Percentiles rank a stretch among this genome's conserved stretches.
Evolutionary conservation across 2,888 invertebrate species (phyloP).

Genomic region (Scaeva pyrastri): DNA sequence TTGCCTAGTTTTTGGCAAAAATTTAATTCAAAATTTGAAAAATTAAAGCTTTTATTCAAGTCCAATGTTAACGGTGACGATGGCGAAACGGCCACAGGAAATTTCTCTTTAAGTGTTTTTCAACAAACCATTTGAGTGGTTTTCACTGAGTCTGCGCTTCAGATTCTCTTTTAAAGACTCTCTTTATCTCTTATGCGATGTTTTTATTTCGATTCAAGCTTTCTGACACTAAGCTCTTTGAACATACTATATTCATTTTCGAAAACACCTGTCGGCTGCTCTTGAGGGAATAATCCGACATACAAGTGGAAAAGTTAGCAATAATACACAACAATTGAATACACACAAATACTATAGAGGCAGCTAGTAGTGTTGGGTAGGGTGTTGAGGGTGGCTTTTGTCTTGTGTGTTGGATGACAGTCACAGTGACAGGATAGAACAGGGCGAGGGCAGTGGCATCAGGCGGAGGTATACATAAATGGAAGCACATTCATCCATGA

Average conservation of each 20-base stretch:
- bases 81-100: neutral
- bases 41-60: slow-evolving; percentile 30
- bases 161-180: slow-evolving; percentile 21
- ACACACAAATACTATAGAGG: neutral
- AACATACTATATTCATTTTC: slow-evolving; percentile 30
- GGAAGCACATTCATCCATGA: slow-evolving; percentile 30
- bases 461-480: slow-evolving; percentile 31
- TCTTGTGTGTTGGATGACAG: neutral
- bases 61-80: neutral
- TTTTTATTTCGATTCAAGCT: slow-evolving; percentile 21
- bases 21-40: slow-evolving; percentile 30
- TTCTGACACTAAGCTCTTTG: slow-evolving; percentile 19
- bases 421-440: neutral
- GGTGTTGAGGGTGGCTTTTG: slow-evolving; percentile 9
- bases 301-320: neutral
- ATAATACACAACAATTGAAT: neutral
- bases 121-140: slow-evolving; percentile 55
- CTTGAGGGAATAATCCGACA: neutral
- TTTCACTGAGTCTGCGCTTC: slow-evolving; percentile 41
- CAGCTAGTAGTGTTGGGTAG: neutral
- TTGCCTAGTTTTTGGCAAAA: slow-evolving; percentile 68
- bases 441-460: neutral
- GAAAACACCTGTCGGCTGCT: slow-evolving; percentile 69
- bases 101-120: slow-evolving; percentile 22
- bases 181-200: slow-evolving; percentile 57